phyloP scores from a whole-genome alignment of 2,797 vertebrate genomes.

The Micromesistius poutassou region DNA sequence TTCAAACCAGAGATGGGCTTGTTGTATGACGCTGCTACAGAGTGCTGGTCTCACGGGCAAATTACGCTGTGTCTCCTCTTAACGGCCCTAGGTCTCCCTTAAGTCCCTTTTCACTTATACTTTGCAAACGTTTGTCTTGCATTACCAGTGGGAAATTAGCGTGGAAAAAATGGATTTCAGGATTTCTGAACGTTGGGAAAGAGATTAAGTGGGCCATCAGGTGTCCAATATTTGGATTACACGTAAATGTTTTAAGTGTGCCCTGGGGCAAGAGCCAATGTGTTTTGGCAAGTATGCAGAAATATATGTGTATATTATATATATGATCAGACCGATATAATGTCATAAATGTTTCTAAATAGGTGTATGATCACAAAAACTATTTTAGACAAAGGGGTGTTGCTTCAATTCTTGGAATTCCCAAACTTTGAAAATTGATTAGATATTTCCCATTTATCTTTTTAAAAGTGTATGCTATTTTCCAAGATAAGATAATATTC shows the following conservation, averaged over 20 bases:
- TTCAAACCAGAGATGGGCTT: not conserved
- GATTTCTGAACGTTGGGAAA: conserved; percentile 54
- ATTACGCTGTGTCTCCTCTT: not conserved
- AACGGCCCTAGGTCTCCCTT: not conserved
- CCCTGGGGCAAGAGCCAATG: too few species aligned
- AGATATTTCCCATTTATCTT: not conserved
- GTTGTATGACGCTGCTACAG: not conserved
- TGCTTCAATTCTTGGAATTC: not conserved
- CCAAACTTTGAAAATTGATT: too few species aligned
- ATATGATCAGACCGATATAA: too few species aligned
- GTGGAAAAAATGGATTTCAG: conserved; percentile 50
- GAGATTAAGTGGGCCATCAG: conserved; percentile 46
- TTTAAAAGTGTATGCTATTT: not conserved
- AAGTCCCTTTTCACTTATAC: not conserved
- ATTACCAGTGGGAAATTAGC: not conserved
- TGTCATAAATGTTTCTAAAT: not conserved
- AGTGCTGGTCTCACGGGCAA: not conserved
- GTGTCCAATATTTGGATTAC: not conserved
- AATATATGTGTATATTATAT: too few species aligned
- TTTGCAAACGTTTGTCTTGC: not conserved
- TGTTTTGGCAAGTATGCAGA: too few species aligned
- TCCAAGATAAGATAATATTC: not conserved
- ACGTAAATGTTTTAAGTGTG: too few species aligned
- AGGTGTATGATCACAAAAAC: not conserved
- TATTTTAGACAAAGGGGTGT: too few species aligned